These are phyloP conservation scores for Laothoe populi DNA, from an alignment of 2,888 invertebrate species.

Conservation along the genomic window DNA sequence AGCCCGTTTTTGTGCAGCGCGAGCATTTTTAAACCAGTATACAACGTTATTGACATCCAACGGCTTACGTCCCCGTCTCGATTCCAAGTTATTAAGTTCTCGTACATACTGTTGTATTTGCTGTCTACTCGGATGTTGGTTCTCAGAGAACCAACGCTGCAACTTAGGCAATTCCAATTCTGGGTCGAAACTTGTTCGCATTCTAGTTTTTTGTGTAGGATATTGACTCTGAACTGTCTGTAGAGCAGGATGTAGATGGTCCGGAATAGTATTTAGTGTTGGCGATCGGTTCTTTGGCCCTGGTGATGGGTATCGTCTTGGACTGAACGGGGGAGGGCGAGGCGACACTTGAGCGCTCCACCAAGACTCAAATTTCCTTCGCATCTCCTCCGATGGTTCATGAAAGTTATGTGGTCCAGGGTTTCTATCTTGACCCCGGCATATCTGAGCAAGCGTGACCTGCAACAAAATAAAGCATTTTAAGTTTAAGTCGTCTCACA, in stretches of 20 bases:
- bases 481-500: conserved; percentile 45
- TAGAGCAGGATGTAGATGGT: conserved; percentile 89
- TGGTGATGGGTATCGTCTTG: conserved; percentile 77
- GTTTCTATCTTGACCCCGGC: conserved; percentile 89
- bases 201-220: conserved; percentile 94
- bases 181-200: conserved; percentile 98
- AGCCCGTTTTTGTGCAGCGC: conserved; percentile 97
- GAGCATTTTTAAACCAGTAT: conserved; percentile 98
- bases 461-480: conserved; percentile 73
- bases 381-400: conserved; percentile 92
- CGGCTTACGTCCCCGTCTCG: conserved; percentile 95
- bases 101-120: conserved; percentile 98
- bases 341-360: conserved; percentile 91
- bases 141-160: conserved; percentile 98
- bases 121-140: conserved; percentile 98
- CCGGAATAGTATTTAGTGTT: conserved; percentile 76
- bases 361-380: conserved; percentile 96
- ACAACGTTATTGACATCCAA: conserved; percentile 98
- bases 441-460: conserved; percentile 92
- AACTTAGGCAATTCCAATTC: conserved; percentile 98
- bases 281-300: conserved; percentile 82
- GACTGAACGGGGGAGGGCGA: conserved; percentile 80
- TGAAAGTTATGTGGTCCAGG: conserved; percentile 86
- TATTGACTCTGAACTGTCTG: conserved; percentile 91
- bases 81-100: conserved; percentile 96